Evolutionary conservation across 2,113 vertebrate genomes (phyloP), one percentile per base, ranked within the genome.

Genomic region (Onychostruthus taczanowskii): DNA sequence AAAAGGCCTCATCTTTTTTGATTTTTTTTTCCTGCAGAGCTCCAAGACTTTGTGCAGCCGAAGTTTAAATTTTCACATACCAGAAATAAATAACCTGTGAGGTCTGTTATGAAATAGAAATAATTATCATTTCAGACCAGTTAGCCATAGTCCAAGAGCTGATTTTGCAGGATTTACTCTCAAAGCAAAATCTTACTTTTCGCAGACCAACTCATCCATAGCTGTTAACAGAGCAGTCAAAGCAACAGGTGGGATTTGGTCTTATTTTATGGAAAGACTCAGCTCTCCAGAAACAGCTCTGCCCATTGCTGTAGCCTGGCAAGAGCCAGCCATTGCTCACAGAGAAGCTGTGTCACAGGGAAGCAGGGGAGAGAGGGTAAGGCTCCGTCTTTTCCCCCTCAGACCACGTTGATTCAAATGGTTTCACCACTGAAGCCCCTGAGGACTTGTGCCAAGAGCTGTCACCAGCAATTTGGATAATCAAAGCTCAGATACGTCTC

Each of bases 1-100:
- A 91, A 91, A 91, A 87, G 91, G 41, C 47, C 49, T 52, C n/a
- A 35, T 88, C 49, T 92, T 92, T 90, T 87, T 69, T 3, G 8
- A 86, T 43, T 67, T 41, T 78, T 41, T 78, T 77, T 93, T 87
- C 53, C 61, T 87, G n/a, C 24, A 37, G 47, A 67, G 93, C 39
- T 70, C 56, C n/a, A 53, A 66, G 81, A 41, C 58, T 74, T 87
- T 27, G 8, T 53, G 37, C 55, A 86, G 55, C 43, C 44, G 68
- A 17, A 24, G 0, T 81, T 84, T 85, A 58, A 50, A 77, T 87
- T 76, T 91, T 85, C 37, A n/a, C 37, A 9, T 55, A 31, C 10
- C 13, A 63, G 39, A 69, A 95, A 50, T 82, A 94, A 93, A 66
- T 83, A 10, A 69, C 85, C 4, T 58, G 13, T 74, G 55, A 70